Evolutionary conservation across 2,113 vertebrate genomes (phyloP).

Genomic region (Mystacornis crossleyi): DNA sequence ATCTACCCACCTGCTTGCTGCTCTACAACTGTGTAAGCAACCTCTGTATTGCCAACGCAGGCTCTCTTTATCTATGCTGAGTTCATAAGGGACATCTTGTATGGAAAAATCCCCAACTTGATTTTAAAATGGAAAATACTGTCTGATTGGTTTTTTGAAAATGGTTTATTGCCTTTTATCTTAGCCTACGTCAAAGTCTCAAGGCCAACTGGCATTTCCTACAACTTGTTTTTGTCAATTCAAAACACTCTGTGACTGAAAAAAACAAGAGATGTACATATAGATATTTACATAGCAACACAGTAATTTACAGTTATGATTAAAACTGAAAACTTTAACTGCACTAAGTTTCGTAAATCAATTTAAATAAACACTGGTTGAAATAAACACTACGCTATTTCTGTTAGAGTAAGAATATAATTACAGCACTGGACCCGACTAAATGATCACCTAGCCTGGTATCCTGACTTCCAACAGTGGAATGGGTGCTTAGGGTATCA

Average conservation of each 20-base stretch:
- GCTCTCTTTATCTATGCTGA: neutral
- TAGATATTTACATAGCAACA: neutral
- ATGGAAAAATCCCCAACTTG: neutral
- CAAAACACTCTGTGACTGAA: neutral
- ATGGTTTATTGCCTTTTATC: neutral
- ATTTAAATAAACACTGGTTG: neutral
- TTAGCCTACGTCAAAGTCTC: neutral
- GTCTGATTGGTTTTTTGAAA: neutral
- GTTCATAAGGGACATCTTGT: neutral
- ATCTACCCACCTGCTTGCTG: neutral
- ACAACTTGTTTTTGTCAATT: neutral
- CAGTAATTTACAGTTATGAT: neutral
- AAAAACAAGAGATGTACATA: neutral
- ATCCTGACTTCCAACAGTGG: neutral
- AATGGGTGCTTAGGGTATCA: neutral
- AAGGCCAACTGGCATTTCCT: neutral
- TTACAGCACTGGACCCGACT: neutral
- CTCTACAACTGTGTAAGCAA: neutral
- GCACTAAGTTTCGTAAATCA: neutral
- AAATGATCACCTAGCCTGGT: neutral
- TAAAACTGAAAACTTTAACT: neutral
- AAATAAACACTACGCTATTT: neutral
- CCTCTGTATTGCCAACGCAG: fast-evolving
- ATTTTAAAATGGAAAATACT: neutral
- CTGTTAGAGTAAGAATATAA: neutral